A percentile compares a stretch with the other conserved stretches of the same genome.
phyloP scores from a whole-genome alignment of 2,888 invertebrate species.

The Thereva unica region DNA sequence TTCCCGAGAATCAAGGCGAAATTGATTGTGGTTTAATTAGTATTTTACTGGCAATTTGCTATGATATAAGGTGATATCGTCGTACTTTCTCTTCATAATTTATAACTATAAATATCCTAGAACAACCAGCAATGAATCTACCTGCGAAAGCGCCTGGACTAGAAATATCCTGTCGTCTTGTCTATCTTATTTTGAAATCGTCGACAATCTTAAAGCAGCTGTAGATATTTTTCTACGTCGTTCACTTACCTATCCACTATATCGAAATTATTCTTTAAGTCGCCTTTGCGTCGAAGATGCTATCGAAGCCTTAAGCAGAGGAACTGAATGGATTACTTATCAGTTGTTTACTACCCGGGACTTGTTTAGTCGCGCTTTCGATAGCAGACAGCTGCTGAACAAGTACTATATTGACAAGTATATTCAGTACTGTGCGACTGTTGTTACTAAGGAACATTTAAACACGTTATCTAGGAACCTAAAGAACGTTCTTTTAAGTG shows the following conservation, averaged over 20 bases:
- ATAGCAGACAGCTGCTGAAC: slow-evolving; percentile 49
- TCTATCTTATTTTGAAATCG: slow-evolving; percentile 52
- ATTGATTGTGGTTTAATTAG: slow-evolving; percentile 54
- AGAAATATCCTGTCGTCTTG: slow-evolving; percentile 52
- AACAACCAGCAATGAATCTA: slow-evolving; percentile 52
- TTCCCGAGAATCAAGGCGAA: slow-evolving; percentile 46
- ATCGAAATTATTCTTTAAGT: slow-evolving; percentile 54
- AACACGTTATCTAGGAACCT: slow-evolving; percentile 51
- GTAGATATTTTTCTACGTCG: slow-evolving; percentile 53
- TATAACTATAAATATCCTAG: slow-evolving; percentile 37
- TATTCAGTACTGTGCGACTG: slow-evolving; percentile 48
- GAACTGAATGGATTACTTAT: slow-evolving; percentile 52
- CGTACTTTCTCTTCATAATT: neutral
- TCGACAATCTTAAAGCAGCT: slow-evolving; percentile 49
- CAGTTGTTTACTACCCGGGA: slow-evolving; percentile 51
- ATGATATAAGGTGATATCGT: slow-evolving; percentile 51
- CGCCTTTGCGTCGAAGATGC: slow-evolving; percentile 51
- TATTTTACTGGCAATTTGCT: slow-evolving; percentile 54
- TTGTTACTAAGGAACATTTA: slow-evolving; percentile 45
- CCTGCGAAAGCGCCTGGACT: slow-evolving; percentile 55
- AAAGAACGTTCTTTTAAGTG: slow-evolving; percentile 50
- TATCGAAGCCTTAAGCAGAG: slow-evolving; percentile 50
- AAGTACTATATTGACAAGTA: slow-evolving; percentile 52
- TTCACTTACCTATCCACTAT: slow-evolving; percentile 53
- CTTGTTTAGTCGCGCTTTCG: slow-evolving; percentile 47